Evolutionary conservation across 2,113 vertebrate genomes (phyloP), one percentile per base, ranked within the genome.

Genomic region (Bubo scandiacus): DNA sequence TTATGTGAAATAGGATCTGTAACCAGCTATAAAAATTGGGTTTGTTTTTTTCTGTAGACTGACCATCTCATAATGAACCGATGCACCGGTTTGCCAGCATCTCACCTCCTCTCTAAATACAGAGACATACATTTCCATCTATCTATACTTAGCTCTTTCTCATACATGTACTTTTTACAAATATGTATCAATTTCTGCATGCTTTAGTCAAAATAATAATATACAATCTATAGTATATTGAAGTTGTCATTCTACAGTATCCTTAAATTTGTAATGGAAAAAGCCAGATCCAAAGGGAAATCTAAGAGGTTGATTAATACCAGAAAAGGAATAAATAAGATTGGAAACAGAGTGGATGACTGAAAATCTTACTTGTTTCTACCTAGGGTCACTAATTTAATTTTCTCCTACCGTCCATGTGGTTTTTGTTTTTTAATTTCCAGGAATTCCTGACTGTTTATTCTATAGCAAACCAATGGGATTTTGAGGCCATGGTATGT

Each of bases 341-440:
- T 90, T 94, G 70, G 72, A 96, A 94, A 94, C 90, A 95, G 91
- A 95, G 70, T 84, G 40, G 47, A 96, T 93, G 90, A 29, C 80
- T 92, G 86, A 92, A 97, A 96, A 96, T 89, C 73, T 88, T 90
- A 90, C 68, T 95, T 92, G 70, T 81, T 94, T 94, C 91, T 96
- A 97, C 84, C 92, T 96, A 81, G n/a, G 84, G 84, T 95, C 90
- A 94, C 90, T 97, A 96, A 97, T 95, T 90, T 86, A 92, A 93
- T 96, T 97, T 96, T 97, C 90, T 97, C 88, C 90, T 94, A 94
- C 94, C 59, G 3, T 90, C 94, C 94, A 92, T 96, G 92, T 96
- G 96, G 61, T 93, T 97, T 97, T 96, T 97, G 91, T 90, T 95
- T 96, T 95, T 95, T 92, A 96, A 97, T 95, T 95, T 96, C 90